Conservation (phyloP, 2,888 invertebrate genomes). For the Drosophila parthenogenetica region DNA sequence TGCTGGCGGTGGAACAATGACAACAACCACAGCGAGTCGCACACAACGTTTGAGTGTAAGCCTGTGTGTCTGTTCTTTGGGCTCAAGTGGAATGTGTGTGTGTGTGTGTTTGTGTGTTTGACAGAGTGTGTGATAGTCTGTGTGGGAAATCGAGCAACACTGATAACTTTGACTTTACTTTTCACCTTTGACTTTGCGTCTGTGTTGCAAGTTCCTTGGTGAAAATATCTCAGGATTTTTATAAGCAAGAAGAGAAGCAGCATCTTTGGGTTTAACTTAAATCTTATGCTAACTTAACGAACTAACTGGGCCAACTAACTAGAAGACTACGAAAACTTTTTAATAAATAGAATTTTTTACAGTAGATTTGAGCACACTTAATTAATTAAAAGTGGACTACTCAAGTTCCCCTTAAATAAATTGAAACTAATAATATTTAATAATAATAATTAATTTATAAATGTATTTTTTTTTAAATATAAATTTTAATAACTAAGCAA, state of each 20-base stretch:
- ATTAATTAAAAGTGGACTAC: no score
- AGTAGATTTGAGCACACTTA: no score
- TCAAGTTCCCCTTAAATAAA: no score
- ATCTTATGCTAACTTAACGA: conserved; percentile 1
- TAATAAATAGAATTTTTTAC: neutral
- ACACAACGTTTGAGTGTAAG: conserved; percentile 93
- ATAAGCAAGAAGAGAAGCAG: neutral
- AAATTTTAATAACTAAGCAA: no score
- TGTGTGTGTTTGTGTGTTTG: conserved; percentile 2
- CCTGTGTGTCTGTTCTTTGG: conserved; percentile 48
- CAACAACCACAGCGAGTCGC: conserved; percentile 69
- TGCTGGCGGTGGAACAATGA: conserved; percentile 47
- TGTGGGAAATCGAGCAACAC: conserved; percentile 1
- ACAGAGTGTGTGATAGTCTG: conserved; percentile 3
- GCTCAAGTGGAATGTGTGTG: neutral
- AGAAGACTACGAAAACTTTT: conserved; percentile 11
- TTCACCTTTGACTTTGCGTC: conserved; percentile 1
- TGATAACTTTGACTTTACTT: conserved; percentile 9
- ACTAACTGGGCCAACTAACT: conserved; percentile 11
- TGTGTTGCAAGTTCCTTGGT: conserved; percentile 1
- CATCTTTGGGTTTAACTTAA: conserved; percentile 2
- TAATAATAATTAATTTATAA: no score
- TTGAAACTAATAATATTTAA: no score
- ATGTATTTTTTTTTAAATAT: no score
- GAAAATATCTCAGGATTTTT: neutral